Base-by-base conservation (phyloP, 2,113 vertebrate genomes). In the Leucoraja erinaceus region DNA sequence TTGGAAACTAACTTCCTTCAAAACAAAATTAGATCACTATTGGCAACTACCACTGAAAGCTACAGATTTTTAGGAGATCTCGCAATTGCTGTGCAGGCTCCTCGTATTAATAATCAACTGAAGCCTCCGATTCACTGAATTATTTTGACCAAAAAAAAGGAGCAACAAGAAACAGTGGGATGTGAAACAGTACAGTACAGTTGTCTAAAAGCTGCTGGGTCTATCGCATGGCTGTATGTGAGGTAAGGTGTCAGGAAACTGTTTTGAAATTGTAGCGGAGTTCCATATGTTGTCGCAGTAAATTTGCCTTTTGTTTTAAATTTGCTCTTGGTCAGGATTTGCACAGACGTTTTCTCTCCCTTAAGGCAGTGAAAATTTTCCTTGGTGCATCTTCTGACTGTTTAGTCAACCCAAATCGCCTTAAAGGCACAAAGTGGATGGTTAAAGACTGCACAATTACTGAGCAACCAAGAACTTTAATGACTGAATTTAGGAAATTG, bases 241-340 rank as follows among this genome's bases (percentile, higher is more conserved):
- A 91, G 90, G 90, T 91, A 91, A 91, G 90, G 66, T 28, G 81
- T 54, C 81, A 54, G 54, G 16, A 72, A 91, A 28, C 90, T 72
- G 63, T 91, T 91, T 54, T 91, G 68, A 91, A 91, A 91, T 70
- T 70, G 8, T 31, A 22, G 18, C 47, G 11, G 66, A 74, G 68
- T 47, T 91, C 38, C 18, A 25, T 91, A 54, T 91, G 68, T 91
- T 91, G 61, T 70, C 63, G n/a, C 33, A 25, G 88, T 72, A 54
- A 91, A 47, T 72, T 28, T 74, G 81, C 9, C 20, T 72, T 16
- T 91, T 38, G 68, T 54, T 91, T 91, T 74, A 72, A 72, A 91
- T 66, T 54, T 18, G 31, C 14, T 90, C 84, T 72, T 20, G 22
- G 11, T 72, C 88, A 72, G 66, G 16, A 54, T 11, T 68, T 91